These are phyloP conservation scores for Lagopus leucura DNA, from an alignment of 2,113 vertebrate species.

Conservation along the genomic window DNA sequence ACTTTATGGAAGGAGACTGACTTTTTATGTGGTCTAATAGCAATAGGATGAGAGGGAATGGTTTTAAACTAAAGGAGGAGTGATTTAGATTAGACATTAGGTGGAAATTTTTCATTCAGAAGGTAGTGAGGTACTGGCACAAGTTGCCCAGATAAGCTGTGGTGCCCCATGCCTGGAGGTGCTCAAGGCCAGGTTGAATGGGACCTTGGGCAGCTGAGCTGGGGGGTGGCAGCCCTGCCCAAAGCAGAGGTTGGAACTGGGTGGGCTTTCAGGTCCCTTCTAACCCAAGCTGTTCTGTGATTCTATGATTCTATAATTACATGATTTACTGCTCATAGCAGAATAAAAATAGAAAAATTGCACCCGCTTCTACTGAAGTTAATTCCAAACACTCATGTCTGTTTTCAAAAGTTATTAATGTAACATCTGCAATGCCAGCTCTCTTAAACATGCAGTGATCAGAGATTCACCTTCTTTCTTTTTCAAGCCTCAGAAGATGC, in stretches of 20 bases:
- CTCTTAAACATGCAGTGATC: not conserved
- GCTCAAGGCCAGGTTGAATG: not conserved
- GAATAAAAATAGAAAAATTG: not conserved
- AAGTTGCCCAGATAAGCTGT: not conserved
- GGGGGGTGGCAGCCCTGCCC: no score
- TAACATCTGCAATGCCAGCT: not conserved
- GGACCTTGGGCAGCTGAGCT: no score
- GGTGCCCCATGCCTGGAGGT: not conserved
- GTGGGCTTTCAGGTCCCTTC: not conserved
- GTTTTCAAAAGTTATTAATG: not conserved
- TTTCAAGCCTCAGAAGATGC: not conserved
- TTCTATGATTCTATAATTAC: not conserved
- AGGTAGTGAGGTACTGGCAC: not conserved
- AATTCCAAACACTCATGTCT: not conserved
- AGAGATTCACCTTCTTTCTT: not conserved
- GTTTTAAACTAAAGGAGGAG: not conserved
- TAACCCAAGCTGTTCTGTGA: not conserved
- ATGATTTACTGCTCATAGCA: rapidly evolving
- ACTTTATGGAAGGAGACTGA: not conserved
- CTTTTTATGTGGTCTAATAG: not conserved
- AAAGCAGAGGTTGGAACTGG: not conserved
- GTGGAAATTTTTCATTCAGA: not conserved
- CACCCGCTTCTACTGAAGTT: not conserved
- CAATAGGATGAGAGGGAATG: not conserved
- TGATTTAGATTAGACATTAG: not conserved